Base-by-base conservation (phyloP, 2,888 invertebrate species). In the Drosophila kuntzei region DNA sequence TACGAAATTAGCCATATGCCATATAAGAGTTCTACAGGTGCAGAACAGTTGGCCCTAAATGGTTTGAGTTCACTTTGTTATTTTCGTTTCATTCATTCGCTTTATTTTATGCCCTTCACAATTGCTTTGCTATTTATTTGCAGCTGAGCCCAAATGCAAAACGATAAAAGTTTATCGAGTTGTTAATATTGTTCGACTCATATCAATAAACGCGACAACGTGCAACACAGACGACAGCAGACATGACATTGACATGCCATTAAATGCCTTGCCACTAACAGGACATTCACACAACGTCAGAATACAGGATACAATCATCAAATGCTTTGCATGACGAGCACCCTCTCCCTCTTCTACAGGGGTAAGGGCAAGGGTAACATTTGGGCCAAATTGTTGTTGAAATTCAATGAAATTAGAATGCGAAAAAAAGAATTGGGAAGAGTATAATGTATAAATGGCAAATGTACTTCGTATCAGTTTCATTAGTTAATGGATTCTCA, bases 131-230 rank as follows among this genome's bases (percentile, higher is more conserved):
- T 54, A 79, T 82, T 85, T 79, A 72, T 72, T 70, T 59, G 77
- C 83, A 88, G 86, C 88, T 83, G 82, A 71, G 65, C 47, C 37
- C 34, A 64, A 77, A 59, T 72, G 61, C 75, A 67, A 53, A 71
- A 66, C 86, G 71, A 89, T 89, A 89, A 88, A 89, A 86, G 55
- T 89, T 87, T 89, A 87, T 89, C 80, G 80, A 73, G 70, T 74
- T 84, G 89, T 71, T 89, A 84, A 84, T 81, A 79, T 73, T 61
- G 77, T 68, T 57, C 59, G 59, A 62, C 69, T 62, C 84, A 71
- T 84, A 81, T 75, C 79, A 79, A 79, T 79, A 85, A 86, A 85
- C 71, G 79, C 71, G 64, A 85, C 55, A 66, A 64, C 36, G 46
- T 53, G 51, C 16, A 18, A 59, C 14, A 36, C 32, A 65, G 43